These are phyloP conservation scores for Encarsia formosa DNA, from an alignment of 2,888 invertebrate genomes.

Conservation along the genomic window DNA sequence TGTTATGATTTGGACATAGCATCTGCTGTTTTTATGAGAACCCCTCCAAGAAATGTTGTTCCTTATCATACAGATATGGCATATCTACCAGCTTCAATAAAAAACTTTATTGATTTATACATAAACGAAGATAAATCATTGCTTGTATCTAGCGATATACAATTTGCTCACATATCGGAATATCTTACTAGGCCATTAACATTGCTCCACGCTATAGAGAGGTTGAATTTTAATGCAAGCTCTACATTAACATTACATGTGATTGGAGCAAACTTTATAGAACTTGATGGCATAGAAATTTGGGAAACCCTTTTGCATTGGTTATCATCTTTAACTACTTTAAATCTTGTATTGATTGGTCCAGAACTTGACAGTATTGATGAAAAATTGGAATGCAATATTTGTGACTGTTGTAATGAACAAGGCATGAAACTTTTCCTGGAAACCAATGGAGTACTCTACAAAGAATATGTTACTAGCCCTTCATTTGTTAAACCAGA, in stretches of 20 bases:
- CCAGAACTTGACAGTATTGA: slow-evolving; percentile 38
- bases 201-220: slow-evolving; percentile 36
- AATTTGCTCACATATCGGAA: slow-evolving; percentile 33
- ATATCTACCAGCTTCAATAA: slow-evolving; percentile 35
- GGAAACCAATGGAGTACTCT: slow-evolving; percentile 28
- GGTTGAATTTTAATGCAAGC: slow-evolving; percentile 24
- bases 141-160: slow-evolving; percentile 28
- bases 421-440: slow-evolving; percentile 31
- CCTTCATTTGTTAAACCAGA: slow-evolving; percentile 35
- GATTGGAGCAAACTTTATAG: slow-evolving; percentile 43
- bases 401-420: slow-evolving; percentile 33
- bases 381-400: slow-evolving; percentile 18
- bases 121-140: slow-evolving; percentile 24
- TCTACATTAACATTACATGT: slow-evolving; percentile 39
- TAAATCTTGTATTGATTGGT: slow-evolving; percentile 41
- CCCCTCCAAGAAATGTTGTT: slow-evolving; percentile 31
- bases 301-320: slow-evolving; percentile 47
- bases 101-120: slow-evolving; percentile 33
- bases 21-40: slow-evolving; percentile 22
- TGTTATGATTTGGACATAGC: slow-evolving; percentile 38
- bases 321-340: slow-evolving; percentile 32
- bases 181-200: slow-evolving; percentile 41
- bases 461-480: slow-evolving; percentile 32
- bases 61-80: slow-evolving; percentile 29
- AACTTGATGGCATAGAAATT: slow-evolving; percentile 35